phyloP scores from a whole-genome alignment of 2,797 vertebrate species.

The Enteromius unitaeniatus region DNA sequence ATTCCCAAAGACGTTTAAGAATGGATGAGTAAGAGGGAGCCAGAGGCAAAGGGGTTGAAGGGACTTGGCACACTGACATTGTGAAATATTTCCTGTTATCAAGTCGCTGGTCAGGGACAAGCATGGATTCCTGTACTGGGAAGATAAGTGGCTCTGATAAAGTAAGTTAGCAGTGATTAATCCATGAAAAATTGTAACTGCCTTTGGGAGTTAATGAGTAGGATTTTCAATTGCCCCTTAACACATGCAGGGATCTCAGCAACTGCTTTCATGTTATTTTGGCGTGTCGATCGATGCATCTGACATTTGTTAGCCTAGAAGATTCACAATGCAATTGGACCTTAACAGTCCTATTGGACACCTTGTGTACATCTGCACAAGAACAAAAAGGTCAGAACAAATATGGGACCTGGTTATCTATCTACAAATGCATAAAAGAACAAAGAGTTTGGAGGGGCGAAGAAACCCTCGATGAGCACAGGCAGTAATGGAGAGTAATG shows the following conservation, averaged over 20 bases:
- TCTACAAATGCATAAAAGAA: slow-evolving; percentile 75
- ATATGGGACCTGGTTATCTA: slow-evolving; percentile 78
- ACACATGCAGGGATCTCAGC: slow-evolving; percentile 70
- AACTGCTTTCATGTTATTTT: slow-evolving; percentile 75
- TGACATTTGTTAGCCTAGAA: slow-evolving; percentile 79
- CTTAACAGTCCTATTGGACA: slow-evolving; percentile 68
- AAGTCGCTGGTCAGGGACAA: slow-evolving; percentile 77
- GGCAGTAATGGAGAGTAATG: slow-evolving; percentile 63
- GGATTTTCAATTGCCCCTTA: slow-evolving; percentile 76
- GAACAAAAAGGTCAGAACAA: slow-evolving; percentile 75
- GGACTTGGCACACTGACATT: slow-evolving; percentile 53
- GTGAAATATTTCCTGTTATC: slow-evolving; percentile 82
- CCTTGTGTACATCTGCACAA: slow-evolving; percentile 65
- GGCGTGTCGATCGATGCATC: slow-evolving; percentile 77
- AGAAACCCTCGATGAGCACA: slow-evolving; percentile 61
- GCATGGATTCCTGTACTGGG: slow-evolving; percentile 82
- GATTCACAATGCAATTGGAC: slow-evolving; percentile 77
- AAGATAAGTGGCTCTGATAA: slow-evolving; percentile 88
- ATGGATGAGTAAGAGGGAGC: slow-evolving; percentile 64
- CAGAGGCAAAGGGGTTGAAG: slow-evolving; percentile 63
- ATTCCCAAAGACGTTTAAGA: slow-evolving; percentile 75
- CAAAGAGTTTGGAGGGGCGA: slow-evolving; percentile 62
- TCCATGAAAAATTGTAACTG: slow-evolving; percentile 82
- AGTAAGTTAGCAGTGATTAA: slow-evolving; percentile 88
- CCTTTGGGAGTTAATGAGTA: slow-evolving; percentile 83